Evolutionary conservation across 2,888 invertebrate genomes (phyloP), one percentile per base, ranked within the genome.

Genomic region (Scelioninae gen. 2): DNA sequence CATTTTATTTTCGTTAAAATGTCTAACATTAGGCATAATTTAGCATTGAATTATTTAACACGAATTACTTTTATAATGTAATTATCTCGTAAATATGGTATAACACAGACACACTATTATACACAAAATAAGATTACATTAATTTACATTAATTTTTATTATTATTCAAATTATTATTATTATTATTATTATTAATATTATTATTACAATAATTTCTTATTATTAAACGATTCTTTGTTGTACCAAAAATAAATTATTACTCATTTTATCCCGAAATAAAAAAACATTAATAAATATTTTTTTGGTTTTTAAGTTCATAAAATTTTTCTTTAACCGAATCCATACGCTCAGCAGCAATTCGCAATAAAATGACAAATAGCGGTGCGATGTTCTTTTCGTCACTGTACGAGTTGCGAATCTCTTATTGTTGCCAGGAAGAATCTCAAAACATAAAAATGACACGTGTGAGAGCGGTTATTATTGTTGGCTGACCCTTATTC

Each of bases 161-260:
- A n/a, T n/a, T n/a, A n/a, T n/a, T n/a, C n/a, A n/a, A n/a, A 33
- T 33, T 37, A 37, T 37, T 13, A 25, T 25, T 25, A 25, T 25
- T 55, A 64, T 64, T 58, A 64, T 18, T 46, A 39, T 58, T 7
- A 28, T 5, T 50, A 48, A 53, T 46, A 46, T 46, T 61, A 50
- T 41, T 53, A 52, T 37, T 60, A 60, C 37, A 25, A 25, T 18
- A 65, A 37, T 64, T 52, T 64, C 58, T 55, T 71, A 52, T 4
- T 45, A 72, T 72, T 65, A 72, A 65, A 72, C 9, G 50, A 57
- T 55, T 64, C 64, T 57, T 63, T 57, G 70, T 71, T 71, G 64
- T 71, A 64, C 64, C 57, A 71, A 64, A 64, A 71, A 64, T 55
- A 71, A 71, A 63, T 55, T 61, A 46, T 61, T 69, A 53, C 35